These are phyloP conservation scores for Cartodere bifasciata DNA, from an alignment of 2,888 invertebrate species.

Conservation along the genomic window DNA sequence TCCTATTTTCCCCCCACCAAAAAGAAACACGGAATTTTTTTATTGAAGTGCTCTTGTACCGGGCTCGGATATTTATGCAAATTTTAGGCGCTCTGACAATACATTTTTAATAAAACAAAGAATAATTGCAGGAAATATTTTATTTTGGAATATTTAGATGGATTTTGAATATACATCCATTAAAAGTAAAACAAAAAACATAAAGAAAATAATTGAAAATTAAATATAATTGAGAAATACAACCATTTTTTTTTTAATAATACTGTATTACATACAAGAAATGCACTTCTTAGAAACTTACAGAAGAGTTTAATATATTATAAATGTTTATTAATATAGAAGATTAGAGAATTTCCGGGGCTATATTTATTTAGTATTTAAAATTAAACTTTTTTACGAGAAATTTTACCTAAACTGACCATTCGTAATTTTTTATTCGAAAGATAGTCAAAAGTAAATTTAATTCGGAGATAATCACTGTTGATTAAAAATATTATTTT, in stretches of 20 bases:
- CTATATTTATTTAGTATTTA: conserved; percentile 15
- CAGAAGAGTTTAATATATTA: conserved; percentile 51
- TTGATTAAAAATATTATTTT: too few species aligned
- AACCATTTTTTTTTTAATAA: conserved; percentile 54
- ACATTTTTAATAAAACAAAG: too few species aligned
- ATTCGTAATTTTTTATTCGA: too few species aligned
- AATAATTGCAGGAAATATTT: too few species aligned
- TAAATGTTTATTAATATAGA: conserved; percentile 17
- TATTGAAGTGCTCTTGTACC: too few species aligned
- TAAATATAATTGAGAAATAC: conserved; percentile 13
- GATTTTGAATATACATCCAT: conserved; percentile 21
- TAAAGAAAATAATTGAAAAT: conserved; percentile 9
- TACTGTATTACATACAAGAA: conserved; percentile 86
- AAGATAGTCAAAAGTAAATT: too few species aligned
- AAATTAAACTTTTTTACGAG: conserved; percentile 15
- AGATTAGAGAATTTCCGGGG: conserved; percentile 23
- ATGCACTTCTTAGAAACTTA: conserved; percentile 82
- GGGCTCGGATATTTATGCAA: too few species aligned
- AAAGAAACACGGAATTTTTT: too few species aligned
- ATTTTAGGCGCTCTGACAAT: too few species aligned
- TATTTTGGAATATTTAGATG: conserved; percentile 14
- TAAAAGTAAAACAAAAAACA: conserved; percentile 11
- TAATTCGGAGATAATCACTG: too few species aligned
- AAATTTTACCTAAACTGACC: conserved; percentile 13
- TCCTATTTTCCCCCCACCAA: too few species aligned